Percentiles rank a stretch among this genome's conserved stretches.
Conservation (phyloP, 1,140 invertebrate genomes). For the Dreissena rostriformis region DNA sequence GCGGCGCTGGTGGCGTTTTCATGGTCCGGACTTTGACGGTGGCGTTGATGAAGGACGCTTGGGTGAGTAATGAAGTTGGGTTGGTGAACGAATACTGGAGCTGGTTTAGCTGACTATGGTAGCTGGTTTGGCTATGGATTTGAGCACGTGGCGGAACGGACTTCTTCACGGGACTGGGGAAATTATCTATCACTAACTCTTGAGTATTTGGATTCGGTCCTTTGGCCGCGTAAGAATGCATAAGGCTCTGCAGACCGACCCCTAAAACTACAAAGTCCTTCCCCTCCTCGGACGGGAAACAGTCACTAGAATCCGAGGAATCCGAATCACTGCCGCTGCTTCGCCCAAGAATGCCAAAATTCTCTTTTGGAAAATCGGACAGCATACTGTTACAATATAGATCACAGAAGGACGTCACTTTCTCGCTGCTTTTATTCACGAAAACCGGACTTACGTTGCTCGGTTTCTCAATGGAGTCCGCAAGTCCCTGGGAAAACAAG, state of each 20-base stretch:
- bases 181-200: constrained; percentile 38
- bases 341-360: background rate
- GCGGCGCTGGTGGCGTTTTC: constrained; percentile 49
- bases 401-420: constrained; percentile 67
- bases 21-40: constrained; percentile 62
- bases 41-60: constrained; percentile 60
- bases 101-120: background rate
- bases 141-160: constrained; percentile 31
- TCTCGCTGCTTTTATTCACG: constrained; percentile 53
- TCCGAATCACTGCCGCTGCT: constrained; percentile 24
- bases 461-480: constrained; percentile 69
- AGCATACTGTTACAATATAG: constrained; percentile 59
- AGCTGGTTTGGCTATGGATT: constrained; percentile 30
- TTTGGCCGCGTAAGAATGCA: constrained; percentile 74
- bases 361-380: constrained; percentile 34
- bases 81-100: constrained; percentile 50
- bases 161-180: constrained; percentile 27
- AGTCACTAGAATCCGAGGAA: constrained; percentile 44
- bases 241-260: constrained; percentile 80
- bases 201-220: constrained; percentile 27
- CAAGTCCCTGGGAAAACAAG: constrained; percentile 76
- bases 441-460: constrained; percentile 57
- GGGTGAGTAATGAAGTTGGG: constrained; percentile 65
- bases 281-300: constrained; percentile 59
- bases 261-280: constrained; percentile 80